Conservation (phyloP, 1,140 invertebrate genomes). For the Aricia agestis region DNA sequence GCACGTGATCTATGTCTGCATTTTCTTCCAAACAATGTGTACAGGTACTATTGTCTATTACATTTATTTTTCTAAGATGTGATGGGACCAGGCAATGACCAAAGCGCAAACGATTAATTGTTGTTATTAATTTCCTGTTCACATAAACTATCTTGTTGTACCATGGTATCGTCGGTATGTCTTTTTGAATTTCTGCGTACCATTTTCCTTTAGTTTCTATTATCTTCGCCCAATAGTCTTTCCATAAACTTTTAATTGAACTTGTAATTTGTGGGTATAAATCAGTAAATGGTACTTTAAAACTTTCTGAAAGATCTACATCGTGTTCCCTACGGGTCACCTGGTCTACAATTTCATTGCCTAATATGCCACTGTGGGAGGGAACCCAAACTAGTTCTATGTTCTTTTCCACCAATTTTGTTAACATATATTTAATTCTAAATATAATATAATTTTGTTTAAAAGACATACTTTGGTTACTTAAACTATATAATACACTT, state of each 20-base stretch:
- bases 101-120: constrained; percentile 21
- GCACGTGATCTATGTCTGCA: background rate
- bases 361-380: constrained; percentile 23
- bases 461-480: constrained; percentile 15
- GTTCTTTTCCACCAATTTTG: constrained; percentile 7
- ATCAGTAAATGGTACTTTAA: constrained; percentile 21
- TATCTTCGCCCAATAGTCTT: background rate
- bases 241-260: background rate
- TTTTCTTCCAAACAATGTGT: background rate
- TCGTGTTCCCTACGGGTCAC: background rate
- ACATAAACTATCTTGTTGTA: constrained; percentile 5
- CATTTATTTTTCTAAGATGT: background rate
- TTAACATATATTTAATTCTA: constrained; percentile 13
- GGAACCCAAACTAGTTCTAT: constrained; percentile 21
- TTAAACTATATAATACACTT: constrained; percentile 14
- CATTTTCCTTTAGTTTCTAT: constrained; percentile 19
- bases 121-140: constrained; percentile 2
- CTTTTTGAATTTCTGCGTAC: constrained; percentile 19
- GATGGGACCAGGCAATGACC: constrained; percentile 15
- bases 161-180: constrained; percentile 10
- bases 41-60: background rate
- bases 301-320: background rate
- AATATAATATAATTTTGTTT: constrained; percentile 18
- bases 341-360: constrained; percentile 18
- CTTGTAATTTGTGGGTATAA: background rate